Evolutionary conservation across 2,888 invertebrate species (phyloP).

Genomic region (Panzeria rudis): DNA sequence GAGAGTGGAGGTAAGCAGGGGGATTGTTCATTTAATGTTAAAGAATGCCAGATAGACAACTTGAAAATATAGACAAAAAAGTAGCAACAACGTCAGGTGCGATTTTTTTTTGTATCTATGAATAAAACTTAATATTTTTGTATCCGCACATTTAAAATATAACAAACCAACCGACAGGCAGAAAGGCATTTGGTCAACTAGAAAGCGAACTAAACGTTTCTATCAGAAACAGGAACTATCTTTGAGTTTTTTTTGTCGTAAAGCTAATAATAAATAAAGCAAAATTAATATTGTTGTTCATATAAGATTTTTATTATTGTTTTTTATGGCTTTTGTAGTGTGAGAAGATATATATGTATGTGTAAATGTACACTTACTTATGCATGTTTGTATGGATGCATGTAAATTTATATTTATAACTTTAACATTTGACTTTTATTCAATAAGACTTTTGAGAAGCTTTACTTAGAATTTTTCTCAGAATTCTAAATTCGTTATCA

Average conservation of each 20-base stretch:
- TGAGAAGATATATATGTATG: constrained; percentile 9
- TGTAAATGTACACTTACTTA: not conserved
- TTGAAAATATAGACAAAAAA: constrained; percentile 29
- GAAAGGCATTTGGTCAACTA: constrained; percentile 42
- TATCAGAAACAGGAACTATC: constrained; percentile 80
- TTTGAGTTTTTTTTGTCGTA: constrained; percentile 58
- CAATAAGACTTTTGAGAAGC: not conserved
- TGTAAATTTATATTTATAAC: not conserved
- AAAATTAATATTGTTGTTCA: constrained; percentile 74
- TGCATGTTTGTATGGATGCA: not conserved
- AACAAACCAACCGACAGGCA: constrained; percentile 17
- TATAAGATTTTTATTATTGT: constrained; percentile 63
- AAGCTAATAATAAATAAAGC: constrained; percentile 75
- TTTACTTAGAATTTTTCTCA: not conserved
- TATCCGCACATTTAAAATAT: constrained; percentile 54
- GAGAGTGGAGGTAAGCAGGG: constrained; percentile 22
- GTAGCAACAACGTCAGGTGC: constrained; percentile 76
- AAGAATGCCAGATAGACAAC: constrained; percentile 49
- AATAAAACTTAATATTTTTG: constrained; percentile 57
- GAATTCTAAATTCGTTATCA: not conserved
- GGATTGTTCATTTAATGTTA: constrained; percentile 39
- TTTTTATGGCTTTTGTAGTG: constrained; percentile 46
- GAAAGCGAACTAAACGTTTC: constrained; percentile 53
- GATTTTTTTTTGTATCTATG: constrained; percentile 57
- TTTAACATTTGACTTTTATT: constrained; percentile 1